phyloP scores from a whole-genome alignment of 1,140 invertebrate genomes.

The Psix sp. region DNA sequence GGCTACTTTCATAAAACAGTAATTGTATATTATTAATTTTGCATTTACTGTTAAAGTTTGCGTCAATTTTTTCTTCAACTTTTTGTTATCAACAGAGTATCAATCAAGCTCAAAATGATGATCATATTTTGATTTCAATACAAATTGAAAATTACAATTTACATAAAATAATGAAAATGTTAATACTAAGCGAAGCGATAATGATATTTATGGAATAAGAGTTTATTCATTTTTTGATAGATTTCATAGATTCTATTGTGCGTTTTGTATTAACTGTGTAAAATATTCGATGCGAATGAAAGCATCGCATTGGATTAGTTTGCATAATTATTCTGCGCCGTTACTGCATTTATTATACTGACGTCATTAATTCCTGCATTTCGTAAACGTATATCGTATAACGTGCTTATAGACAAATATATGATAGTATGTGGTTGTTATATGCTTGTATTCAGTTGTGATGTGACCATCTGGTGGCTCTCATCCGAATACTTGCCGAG shows the following conservation, averaged over 20 bases:
- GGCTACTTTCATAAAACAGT: slow-evolving; percentile 50
- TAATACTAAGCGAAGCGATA: no score
- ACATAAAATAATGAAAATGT: no score
- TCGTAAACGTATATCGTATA: slow-evolving; percentile 55
- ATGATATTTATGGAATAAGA: no score
- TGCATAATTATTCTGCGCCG: slow-evolving; percentile 52
- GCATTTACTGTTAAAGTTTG: slow-evolving; percentile 20
- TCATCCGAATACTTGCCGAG: slow-evolving; percentile 58
- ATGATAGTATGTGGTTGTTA: slow-evolving; percentile 61
- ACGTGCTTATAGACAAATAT: slow-evolving; percentile 59
- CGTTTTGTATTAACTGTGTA: slow-evolving; percentile 17
- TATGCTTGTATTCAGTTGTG: slow-evolving; percentile 59
- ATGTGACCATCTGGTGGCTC: slow-evolving; percentile 61
- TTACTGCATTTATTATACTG: slow-evolving; percentile 57
- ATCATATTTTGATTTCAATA: no score
- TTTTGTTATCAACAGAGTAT: no score
- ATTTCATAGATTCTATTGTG: no score
- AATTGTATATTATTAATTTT: slow-evolving; percentile 48
- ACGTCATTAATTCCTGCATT: slow-evolving; percentile 56
- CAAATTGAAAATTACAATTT: no score
- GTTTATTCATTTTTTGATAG: no score
- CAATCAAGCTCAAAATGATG: no score
- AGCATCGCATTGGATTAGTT: slow-evolving; percentile 47
- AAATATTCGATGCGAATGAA: slow-evolving; percentile 46
- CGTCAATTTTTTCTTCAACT: not conserved